Conservation (phyloP, 2,888 invertebrate genomes). For the Dichetophora obliterata region DNA sequence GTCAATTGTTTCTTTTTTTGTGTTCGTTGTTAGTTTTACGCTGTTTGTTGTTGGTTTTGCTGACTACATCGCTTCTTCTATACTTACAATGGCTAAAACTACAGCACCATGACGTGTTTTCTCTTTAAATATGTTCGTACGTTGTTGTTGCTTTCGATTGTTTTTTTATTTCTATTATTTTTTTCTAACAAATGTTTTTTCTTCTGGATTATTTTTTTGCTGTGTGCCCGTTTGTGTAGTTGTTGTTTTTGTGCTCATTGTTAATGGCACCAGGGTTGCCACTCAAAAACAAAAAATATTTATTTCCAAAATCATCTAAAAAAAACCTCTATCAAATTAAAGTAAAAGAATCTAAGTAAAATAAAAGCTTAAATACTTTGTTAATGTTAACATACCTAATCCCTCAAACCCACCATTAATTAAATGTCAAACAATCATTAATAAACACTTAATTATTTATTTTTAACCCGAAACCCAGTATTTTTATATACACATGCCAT, state of each 20-base stretch:
- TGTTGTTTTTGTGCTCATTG: slow-evolving; percentile 2
- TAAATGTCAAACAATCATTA: no score
- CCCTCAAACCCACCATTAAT: no score
- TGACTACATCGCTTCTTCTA: background rate
- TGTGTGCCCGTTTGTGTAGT: slow-evolving; percentile 9
- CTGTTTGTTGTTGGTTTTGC: slow-evolving; percentile 22
- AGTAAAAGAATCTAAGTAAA: no score
- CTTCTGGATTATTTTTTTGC: background rate
- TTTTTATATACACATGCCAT: no score
- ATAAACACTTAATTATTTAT: no score
- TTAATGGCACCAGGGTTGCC: slow-evolving; percentile 23
- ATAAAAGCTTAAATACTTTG: no score
- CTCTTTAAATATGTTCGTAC: slow-evolving; percentile 19
- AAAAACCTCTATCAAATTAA: no score
- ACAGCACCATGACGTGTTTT: slow-evolving; percentile 41
- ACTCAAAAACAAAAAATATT: no score
- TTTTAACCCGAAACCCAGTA: no score
- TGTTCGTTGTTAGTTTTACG: slow-evolving; percentile 12
- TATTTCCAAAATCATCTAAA: no score
- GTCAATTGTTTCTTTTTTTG: background rate
- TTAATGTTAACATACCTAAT: no score
- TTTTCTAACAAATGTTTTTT: slow-evolving; percentile 9
- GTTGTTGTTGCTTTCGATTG: slow-evolving; percentile 16
- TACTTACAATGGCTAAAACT: slow-evolving; percentile 31
- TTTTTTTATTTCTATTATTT: slow-evolving; percentile 32